Evolutionary conservation across 2,113 vertebrate genomes (phyloP), one percentile per base, ranked within the genome.

Genomic region (Cercopithecus mona): DNA sequence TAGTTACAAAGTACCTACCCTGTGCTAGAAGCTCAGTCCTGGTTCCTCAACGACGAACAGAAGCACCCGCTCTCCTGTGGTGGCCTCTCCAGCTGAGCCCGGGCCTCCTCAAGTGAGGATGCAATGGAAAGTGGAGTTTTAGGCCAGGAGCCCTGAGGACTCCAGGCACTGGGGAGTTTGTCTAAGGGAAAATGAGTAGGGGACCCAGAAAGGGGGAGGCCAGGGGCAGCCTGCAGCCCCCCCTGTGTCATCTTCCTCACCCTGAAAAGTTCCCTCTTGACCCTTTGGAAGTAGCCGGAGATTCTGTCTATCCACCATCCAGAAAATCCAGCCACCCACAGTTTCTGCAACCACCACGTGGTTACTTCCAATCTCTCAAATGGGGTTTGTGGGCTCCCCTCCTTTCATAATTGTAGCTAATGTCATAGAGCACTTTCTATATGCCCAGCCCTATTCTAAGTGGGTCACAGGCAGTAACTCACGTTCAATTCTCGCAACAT

Each of bases 281-380:
- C 22, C 8, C 16, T 32, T n/a, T 11, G 30, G 66, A 68, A 17
- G 8, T 5, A 43, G 20, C 52, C 12, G 0, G 55, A 38, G 70
- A 35, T 0, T 9, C 11, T 38, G 3, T 55, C 68, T 76, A 1
- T 32, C 68, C 32, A 17, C 17, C 48, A 73, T 25, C 14, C 14
- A 82, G 66, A 83, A 87, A n/a, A 40, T 13, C 6, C 43, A 78
- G n/a, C 20, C 64, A 6, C 35, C 80, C 7, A 43, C 20, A 45
- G 32, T 45, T 20, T 17, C 48, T 18, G 1, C 18, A 64, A 61
- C n/a, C 10, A 40, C 73, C 7, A 64, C 6, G 5, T 0, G 0
- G 25, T 64, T 64, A 64, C 12, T 30, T 64, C 61, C 61, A 30
- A 30, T 64, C 61, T 64, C 61, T 30, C 61, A n/a, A 1, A 13